Evolutionary conservation across 2,888 invertebrate species (phyloP).

Genomic region (Lochmaea capreae): DNA sequence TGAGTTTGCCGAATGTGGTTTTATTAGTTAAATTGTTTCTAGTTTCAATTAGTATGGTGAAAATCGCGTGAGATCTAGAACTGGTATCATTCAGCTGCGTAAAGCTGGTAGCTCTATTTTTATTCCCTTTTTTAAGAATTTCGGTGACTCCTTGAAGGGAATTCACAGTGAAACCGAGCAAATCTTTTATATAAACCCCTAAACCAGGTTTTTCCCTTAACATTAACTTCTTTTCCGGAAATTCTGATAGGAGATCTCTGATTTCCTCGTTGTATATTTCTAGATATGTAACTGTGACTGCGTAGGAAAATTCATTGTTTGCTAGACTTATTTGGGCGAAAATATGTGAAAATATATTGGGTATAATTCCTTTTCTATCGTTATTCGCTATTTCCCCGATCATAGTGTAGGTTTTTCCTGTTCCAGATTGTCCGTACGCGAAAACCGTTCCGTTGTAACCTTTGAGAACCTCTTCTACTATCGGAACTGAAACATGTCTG

Average conservation of each 20-base stretch:
- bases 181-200: slow-evolving; percentile 95
- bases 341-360: slow-evolving; percentile 97
- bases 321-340: slow-evolving; percentile 96
- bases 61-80: slow-evolving; percentile 95
- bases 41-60: slow-evolving; percentile 95
- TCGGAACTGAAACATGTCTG: slow-evolving; percentile 91
- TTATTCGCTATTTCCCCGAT: slow-evolving; percentile 87
- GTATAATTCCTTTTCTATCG: slow-evolving; percentile 92
- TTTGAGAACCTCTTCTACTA: slow-evolving; percentile 92
- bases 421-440: slow-evolving; percentile 91
- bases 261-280: slow-evolving; percentile 99
- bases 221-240: slow-evolving; percentile 77
- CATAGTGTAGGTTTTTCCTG: slow-evolving; percentile 98
- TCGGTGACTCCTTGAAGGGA: slow-evolving; percentile 95
- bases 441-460: slow-evolving; percentile 95
- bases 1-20: slow-evolving; percentile 90
- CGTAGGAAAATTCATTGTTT: slow-evolving; percentile 79
- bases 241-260: slow-evolving; percentile 82
- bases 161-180: slow-evolving; percentile 94
- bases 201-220: slow-evolving; percentile 94
- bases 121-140: slow-evolving; percentile 94
- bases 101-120: slow-evolving; percentile 80
- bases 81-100: slow-evolving; percentile 96
- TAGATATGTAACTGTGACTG: slow-evolving; percentile 94
- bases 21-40: slow-evolving; percentile 83